Evolutionary conservation across 2,113 vertebrate genomes (phyloP), one percentile per base, ranked within the genome.

Genomic region (Pipa parva): DNA sequence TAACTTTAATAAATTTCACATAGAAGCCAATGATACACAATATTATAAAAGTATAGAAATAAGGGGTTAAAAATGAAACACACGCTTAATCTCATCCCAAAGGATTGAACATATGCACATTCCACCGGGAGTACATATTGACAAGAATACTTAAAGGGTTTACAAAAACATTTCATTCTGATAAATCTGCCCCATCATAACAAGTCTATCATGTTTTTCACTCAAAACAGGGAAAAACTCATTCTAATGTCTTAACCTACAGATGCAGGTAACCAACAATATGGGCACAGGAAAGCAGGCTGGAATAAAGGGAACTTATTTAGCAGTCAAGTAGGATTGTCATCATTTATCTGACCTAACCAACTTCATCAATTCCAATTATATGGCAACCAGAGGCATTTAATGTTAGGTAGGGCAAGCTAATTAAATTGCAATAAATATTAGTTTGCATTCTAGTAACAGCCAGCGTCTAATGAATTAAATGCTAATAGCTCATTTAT

Each of bases 351-450:
- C 60, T 69, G 65, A 69, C 57, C 65, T 69, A 69, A 69, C 57
- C 65, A 69, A 69, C 57, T 69, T 69, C 65, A 69, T 69, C 65
- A 69, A 69, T 69, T 69, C 65, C 65, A 69, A 69, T 69, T 69
- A 69, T 69, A 69, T 69, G 57, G 57, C 46, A 28, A 69, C 65
- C 57, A 69, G 65, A 69, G 65, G 29, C 65, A 69, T 69, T 69
- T 69, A 69, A 60, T 69, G 65, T 69, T 68, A 59, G 65, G 57
- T 60, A 69, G 65, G 65, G 57, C 56, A 60, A 60, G 65, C 57
- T 69, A 69, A 69, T 69, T 69, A 69, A 69, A 69, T 69, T 52
- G 65, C 65, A 51, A 69, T 69, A 69, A 69, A 69, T 69, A 69
- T 69, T 69, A 69, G 65, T 69, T 69, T 69, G 65, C 65, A 69